Base-by-base conservation (phyloP, 2,888 invertebrate species). In the Phalera bucephala region DNA sequence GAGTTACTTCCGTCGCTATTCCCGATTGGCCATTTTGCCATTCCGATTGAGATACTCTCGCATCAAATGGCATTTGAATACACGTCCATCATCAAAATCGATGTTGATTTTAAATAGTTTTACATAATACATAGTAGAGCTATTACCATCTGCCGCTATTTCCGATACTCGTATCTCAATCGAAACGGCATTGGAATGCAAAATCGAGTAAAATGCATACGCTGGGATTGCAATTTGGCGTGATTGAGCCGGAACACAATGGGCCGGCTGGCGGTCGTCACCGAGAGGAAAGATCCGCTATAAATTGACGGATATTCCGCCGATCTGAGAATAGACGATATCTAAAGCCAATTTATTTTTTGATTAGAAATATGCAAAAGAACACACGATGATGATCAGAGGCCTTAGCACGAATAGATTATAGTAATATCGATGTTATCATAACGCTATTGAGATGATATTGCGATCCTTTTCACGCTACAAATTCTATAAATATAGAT, bases 141-240 rank as follows among this genome's bases (percentile, higher is more conserved):
- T 23, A 52, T 56, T 47, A 52, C 37, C 31, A 50, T 51, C 56
- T 43, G 53, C 41, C 40, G 48, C 57, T 64, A 66, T 68, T 64
- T 72, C 64, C 68, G 65, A 68, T 64, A 36, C 40, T 48, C 52
- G 50, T 58, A 58, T 45, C 52, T 55, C 52, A 59, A 40, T 40
- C 42, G 42, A 47, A 40, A 48, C 46, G 42, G 13, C 26, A 42
- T 47, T 29, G 65, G 68, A 77, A 79, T 79, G 75, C 76, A 69
- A 80, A 83, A 78, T 74, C 59, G 69, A 73, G 72, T 75, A 73
- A 78, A 79, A 77, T 72, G 70, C 73, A 72, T 67, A 52, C 65
- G 64, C 59, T 53, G 58, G 59, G 43, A 38, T 52, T 66, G 71
- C 80, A 76, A 81, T 81, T 81, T 76, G 66, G 64, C 70, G 72